phyloP scores from a whole-genome alignment of 1,140 invertebrate genomes.

The Drosophila sproati region DNA sequence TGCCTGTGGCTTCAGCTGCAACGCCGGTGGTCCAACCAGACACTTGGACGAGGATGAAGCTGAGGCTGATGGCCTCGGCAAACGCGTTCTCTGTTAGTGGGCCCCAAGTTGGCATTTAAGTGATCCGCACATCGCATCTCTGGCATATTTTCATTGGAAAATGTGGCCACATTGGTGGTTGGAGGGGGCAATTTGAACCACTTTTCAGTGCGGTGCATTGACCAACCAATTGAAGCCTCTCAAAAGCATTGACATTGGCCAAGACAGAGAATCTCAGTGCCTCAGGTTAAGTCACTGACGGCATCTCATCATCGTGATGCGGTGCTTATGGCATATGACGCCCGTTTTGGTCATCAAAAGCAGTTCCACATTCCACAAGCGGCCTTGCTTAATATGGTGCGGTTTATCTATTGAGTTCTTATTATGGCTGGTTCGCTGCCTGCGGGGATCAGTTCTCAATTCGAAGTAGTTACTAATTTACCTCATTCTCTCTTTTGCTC shows the following conservation, averaged over 20 bases:
- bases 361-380: constrained; percentile 42
- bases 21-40: constrained; percentile 68
- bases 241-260: constrained; percentile 70
- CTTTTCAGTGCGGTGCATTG: constrained; percentile 64
- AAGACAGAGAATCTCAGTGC: background rate
- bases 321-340: constrained; percentile 33
- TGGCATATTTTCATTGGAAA: constrained; percentile 75
- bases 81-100: constrained; percentile 53
- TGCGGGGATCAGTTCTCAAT: constrained; percentile 21
- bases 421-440: background rate
- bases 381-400: constrained; percentile 41
- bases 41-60: constrained; percentile 52
- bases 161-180: constrained; percentile 3
- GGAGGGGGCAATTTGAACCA: constrained; percentile 50
- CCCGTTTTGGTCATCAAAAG: constrained; percentile 39
- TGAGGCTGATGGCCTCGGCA: constrained; percentile 48
- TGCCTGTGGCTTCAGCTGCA: constrained; percentile 46
- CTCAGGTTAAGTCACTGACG: constrained; percentile 1
- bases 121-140: constrained; percentile 31
- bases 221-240: constrained; percentile 71
- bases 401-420: constrained; percentile 11
- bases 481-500: constrained; percentile 19
- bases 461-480: constrained; percentile 28
- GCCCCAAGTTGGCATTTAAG: constrained; percentile 40
- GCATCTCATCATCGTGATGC: constrained; percentile 9